phyloP scores from a whole-genome alignment of 2,888 invertebrate genomes.

The Orthosia incerta region DNA sequence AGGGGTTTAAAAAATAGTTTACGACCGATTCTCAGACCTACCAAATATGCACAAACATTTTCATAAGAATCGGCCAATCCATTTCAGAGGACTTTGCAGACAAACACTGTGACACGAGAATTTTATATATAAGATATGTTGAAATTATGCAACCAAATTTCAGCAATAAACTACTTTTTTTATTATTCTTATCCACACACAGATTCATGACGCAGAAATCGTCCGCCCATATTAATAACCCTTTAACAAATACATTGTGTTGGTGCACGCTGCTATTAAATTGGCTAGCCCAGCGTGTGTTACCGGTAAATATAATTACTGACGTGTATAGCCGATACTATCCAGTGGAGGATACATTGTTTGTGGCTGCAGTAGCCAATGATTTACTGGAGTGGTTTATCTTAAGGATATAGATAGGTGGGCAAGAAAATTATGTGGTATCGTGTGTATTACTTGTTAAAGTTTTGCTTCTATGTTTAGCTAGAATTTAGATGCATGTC shows the following conservation, averaged over 20 bases:
- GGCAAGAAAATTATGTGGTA: not conserved
- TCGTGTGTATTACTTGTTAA: not conserved
- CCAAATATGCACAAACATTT: too few relatives aligned
- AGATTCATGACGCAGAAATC: not conserved
- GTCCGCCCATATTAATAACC: not conserved
- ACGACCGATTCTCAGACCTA: too few relatives aligned
- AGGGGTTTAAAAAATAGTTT: too few relatives aligned
- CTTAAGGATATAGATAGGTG: constrained; percentile 22
- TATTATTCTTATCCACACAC: not conserved
- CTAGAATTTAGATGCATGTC: not conserved
- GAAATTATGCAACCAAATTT: not conserved
- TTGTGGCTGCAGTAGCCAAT: constrained; percentile 57
- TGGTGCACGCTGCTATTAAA: constrained; percentile 23
- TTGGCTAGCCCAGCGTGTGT: constrained; percentile 24
- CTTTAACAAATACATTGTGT: constrained; percentile 19
- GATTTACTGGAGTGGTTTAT: constrained; percentile 61
- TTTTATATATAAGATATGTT: too few relatives aligned
- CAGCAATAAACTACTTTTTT: too few relatives aligned
- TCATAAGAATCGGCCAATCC: too few relatives aligned
- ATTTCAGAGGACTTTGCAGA: too few relatives aligned
- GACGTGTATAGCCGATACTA: constrained; percentile 21
- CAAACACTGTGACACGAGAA: too few relatives aligned
- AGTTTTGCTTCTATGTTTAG: not conserved
- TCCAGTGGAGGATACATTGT: constrained; percentile 51
- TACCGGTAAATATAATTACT: constrained; percentile 45